phyloP scores from a whole-genome alignment of 2,888 invertebrate species.

The Brachylomia viminalis region DNA sequence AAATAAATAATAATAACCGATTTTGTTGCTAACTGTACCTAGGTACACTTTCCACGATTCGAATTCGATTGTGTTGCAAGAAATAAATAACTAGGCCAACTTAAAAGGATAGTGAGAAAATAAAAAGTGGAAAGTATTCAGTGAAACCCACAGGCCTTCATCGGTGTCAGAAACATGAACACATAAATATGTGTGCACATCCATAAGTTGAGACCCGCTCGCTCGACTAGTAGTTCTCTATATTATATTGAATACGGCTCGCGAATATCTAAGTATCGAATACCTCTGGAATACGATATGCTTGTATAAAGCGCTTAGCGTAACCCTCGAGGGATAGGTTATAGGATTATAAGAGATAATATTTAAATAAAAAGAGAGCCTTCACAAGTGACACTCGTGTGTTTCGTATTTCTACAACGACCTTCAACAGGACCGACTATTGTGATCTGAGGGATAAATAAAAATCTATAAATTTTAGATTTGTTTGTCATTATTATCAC shows the following conservation, averaged over 20 bases:
- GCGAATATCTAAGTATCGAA: constrained; percentile 18
- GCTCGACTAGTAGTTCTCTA: background rate
- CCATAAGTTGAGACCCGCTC: background rate
- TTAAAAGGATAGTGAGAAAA: background rate
- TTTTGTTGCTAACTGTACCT: background rate
- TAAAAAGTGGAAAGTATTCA: background rate
- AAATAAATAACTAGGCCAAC: background rate
- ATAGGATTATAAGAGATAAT: background rate
- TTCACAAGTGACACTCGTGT: too few relatives aligned
- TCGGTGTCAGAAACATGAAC: background rate
- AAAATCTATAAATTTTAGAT: too few relatives aligned
- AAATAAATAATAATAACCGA: too few relatives aligned
- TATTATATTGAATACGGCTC: constrained; percentile 5
- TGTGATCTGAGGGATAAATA: too few relatives aligned
- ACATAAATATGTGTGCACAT: background rate
- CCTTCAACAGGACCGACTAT: too few relatives aligned
- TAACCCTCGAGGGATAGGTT: background rate
- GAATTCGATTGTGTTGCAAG: background rate
- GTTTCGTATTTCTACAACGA: too few relatives aligned
- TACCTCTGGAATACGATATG: background rate
- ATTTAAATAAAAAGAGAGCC: too few relatives aligned
- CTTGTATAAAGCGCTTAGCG: background rate
- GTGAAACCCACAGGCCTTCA: background rate
- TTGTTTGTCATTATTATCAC: too few relatives aligned
- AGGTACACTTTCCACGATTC: background rate